Conservation (phyloP, 2,113 vertebrate species). For the Burhinus oedicnemus region DNA sequence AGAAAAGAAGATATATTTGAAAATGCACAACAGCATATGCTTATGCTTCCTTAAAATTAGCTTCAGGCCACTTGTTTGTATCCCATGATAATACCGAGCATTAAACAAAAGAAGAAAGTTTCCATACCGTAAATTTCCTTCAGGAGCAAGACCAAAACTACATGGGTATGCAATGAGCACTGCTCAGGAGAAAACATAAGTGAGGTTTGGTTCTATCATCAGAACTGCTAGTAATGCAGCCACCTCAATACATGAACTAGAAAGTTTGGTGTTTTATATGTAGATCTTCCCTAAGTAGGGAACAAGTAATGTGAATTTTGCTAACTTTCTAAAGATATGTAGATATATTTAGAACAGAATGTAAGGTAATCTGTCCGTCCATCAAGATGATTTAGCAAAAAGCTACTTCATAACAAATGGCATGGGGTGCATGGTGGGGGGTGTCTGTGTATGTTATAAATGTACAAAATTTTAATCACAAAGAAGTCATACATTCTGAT, state of each 20-base stretch:
- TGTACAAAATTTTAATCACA: not conserved
- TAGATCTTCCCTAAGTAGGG: not conserved
- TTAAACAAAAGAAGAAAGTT: not conserved
- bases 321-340: not conserved
- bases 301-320: not conserved
- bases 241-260: not conserved
- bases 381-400: not conserved
- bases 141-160: not conserved
- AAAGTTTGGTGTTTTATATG: not conserved
- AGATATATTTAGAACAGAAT: not conserved
- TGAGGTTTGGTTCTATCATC: not conserved
- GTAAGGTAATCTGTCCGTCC: not conserved
- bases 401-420: not conserved
- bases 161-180: not conserved
- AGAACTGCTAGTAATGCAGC: not conserved
- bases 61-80: not conserved
- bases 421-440: accelerated
- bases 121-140: not conserved
- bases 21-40: constrained; percentile 1
- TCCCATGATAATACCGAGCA: not conserved
- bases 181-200: not conserved
- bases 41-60: constrained; percentile 55
- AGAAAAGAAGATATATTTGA: constrained; percentile 23
- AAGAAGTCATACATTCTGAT: not conserved
- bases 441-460: not conserved